Conservation (phyloP, 2,888 invertebrate genomes). For the Furcula furcula region DNA sequence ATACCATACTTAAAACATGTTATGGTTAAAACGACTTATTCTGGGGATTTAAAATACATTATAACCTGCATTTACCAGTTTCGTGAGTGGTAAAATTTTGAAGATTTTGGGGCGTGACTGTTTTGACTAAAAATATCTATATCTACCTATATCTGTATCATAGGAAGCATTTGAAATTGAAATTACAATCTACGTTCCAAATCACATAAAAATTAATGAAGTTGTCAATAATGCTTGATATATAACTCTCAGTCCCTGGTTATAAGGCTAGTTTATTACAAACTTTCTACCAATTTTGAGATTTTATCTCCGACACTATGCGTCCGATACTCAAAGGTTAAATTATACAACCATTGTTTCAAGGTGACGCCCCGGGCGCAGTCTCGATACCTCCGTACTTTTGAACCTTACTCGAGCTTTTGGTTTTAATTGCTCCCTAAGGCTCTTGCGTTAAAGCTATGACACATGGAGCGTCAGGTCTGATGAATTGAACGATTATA, state of each 20-base stretch:
- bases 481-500: slow-evolving; percentile 54
- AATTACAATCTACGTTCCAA: too few species aligned
- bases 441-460: slow-evolving; percentile 45
- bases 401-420: slow-evolving; percentile 49
- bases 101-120: too few species aligned
- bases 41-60: too few species aligned
- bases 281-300: slow-evolving; percentile 14
- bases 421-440: slow-evolving; percentile 59
- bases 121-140: too few species aligned
- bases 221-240: slow-evolving; percentile 29
- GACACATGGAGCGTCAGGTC: slow-evolving; percentile 38
- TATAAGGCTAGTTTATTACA: slow-evolving; percentile 4
- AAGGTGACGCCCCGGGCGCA: slow-evolving; percentile 5
- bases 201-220: slow-evolving; percentile 27
- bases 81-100: too few species aligned
- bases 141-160: too few species aligned
- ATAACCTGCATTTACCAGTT: too few species aligned
- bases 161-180: too few species aligned
- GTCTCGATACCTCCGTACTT: slow-evolving; percentile 33
- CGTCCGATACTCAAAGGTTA: neutral
- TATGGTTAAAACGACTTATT: too few species aligned
- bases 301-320: slow-evolving; percentile 14
- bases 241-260: slow-evolving; percentile 5
- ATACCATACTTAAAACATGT: too few species aligned
- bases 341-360: slow-evolving; percentile 1